Conservation (phyloP, 2,113 vertebrate genomes). For the Elanoides forficatus region DNA sequence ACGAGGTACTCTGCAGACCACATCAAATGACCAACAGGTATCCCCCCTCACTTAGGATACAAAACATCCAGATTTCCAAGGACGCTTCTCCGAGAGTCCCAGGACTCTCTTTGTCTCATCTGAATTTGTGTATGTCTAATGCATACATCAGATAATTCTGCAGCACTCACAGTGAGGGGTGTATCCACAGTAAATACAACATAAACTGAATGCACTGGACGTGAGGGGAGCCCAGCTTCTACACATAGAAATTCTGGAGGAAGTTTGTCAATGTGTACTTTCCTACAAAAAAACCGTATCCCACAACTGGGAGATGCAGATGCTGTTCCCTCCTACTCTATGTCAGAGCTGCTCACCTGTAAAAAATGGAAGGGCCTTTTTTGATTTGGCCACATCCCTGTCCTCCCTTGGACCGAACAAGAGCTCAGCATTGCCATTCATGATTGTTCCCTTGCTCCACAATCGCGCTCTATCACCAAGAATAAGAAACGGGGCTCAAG, state of each 20-base stretch:
- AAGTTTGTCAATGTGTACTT: not conserved
- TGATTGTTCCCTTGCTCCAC: not conserved
- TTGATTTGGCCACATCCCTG: not conserved
- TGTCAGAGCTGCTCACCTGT: not conserved
- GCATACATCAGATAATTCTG: not conserved
- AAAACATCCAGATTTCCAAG: not conserved
- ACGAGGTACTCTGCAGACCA: not conserved
- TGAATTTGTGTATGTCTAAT: not conserved
- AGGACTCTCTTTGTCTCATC: not conserved
- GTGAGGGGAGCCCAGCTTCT: not conserved
- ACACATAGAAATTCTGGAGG: not conserved
- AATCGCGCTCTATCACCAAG: not conserved
- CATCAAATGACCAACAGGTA: not conserved
- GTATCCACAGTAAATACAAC: not conserved
- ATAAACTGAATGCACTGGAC: not conserved
- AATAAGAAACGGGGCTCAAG: not conserved
- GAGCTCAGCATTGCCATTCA: not conserved
- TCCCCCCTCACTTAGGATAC: not conserved
- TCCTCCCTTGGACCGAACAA: not conserved
- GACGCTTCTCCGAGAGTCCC: not conserved
- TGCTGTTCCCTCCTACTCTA: not conserved
- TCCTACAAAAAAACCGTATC: not conserved
- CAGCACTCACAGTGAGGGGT: not conserved
- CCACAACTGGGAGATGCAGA: not conserved
- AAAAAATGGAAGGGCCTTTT: not conserved